phyloP scores from a whole-genome alignment of 2,797 vertebrate species.

The Myotis planiceps region DNA sequence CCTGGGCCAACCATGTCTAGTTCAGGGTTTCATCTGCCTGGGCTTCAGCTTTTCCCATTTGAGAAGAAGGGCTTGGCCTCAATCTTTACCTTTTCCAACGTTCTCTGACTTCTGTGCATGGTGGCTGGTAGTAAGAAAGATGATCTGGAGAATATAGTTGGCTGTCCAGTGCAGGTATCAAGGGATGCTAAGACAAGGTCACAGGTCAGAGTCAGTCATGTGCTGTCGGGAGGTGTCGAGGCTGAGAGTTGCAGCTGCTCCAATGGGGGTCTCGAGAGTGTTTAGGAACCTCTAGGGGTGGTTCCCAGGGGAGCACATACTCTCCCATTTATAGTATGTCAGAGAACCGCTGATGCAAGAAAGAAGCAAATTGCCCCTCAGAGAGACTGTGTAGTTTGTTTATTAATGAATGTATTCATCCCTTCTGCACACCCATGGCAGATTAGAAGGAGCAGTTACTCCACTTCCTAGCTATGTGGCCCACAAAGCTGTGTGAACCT shows the following conservation, averaged over 20 bases:
- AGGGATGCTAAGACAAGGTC: background rate
- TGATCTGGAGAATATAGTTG: background rate
- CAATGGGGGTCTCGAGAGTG: background rate
- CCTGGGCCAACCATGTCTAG: background rate
- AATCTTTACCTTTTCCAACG: background rate
- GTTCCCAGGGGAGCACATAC: background rate
- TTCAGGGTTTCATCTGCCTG: background rate
- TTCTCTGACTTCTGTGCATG: background rate
- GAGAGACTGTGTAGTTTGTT: rapidly evolving
- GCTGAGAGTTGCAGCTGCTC: background rate
- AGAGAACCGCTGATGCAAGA: background rate
- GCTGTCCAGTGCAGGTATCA: background rate
- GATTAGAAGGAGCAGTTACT: background rate
- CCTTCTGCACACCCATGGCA: background rate
- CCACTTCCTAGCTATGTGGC: background rate
- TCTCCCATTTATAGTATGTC: background rate
- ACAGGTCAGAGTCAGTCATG: rapidly evolving
- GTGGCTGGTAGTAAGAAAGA: background rate
- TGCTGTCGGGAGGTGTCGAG: rapidly evolving
- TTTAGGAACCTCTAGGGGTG: background rate
- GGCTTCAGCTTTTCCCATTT: background rate
- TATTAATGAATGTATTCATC: background rate
- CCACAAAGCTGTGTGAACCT: background rate
- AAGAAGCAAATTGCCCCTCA: background rate
- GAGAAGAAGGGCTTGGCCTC: background rate